Percentiles rank a stretch among this genome's conserved stretches.
Evolutionary conservation across 2,888 invertebrate species (phyloP).

Genomic region (Nezara viridula): DNA sequence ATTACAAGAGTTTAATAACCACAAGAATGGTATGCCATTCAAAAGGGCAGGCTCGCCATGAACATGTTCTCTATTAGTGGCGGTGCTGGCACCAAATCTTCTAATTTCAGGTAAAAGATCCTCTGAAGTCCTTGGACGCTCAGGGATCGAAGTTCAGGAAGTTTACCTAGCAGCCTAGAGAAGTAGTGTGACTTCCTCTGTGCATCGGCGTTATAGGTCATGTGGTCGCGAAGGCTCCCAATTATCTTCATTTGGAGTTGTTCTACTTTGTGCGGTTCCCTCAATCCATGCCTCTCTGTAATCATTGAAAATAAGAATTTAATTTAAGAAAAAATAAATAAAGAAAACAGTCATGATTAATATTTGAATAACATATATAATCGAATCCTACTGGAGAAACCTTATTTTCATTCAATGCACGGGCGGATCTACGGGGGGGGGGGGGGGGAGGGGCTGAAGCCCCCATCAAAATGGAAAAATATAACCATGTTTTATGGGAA

Average conservation of each 20-base stretch:
- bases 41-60: conserved; percentile 94
- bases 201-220: conserved; percentile 90
- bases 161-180: conserved; percentile 90
- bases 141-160: conserved; percentile 92
- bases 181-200: conserved; percentile 94
- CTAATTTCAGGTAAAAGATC: conserved; percentile 93
- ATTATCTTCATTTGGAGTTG: conserved; percentile 97
- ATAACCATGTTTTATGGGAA: too few relatives aligned
- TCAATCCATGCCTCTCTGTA: conserved; percentile 91
- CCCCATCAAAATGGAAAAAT: too few relatives aligned
- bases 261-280: conserved; percentile 93
- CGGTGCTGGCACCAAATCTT: conserved; percentile 92
- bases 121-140: conserved; percentile 94
- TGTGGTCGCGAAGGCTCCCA: conserved; percentile 94
- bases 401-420: too few relatives aligned
- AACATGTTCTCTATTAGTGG: conserved; percentile 96
- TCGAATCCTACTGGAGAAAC: too few relatives aligned
- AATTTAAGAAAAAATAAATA: neutral
- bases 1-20: neutral
- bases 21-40: conserved; percentile 67
- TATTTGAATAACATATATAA: too few relatives aligned
- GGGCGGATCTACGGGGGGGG: too few relatives aligned
- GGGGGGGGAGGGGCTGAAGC: too few relatives aligned
- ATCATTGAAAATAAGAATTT: conserved; percentile 64
- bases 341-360: neutral